Evolutionary conservation across 2,113 vertebrate species (phyloP).

Genomic region (Apodemus sylvaticus): DNA sequence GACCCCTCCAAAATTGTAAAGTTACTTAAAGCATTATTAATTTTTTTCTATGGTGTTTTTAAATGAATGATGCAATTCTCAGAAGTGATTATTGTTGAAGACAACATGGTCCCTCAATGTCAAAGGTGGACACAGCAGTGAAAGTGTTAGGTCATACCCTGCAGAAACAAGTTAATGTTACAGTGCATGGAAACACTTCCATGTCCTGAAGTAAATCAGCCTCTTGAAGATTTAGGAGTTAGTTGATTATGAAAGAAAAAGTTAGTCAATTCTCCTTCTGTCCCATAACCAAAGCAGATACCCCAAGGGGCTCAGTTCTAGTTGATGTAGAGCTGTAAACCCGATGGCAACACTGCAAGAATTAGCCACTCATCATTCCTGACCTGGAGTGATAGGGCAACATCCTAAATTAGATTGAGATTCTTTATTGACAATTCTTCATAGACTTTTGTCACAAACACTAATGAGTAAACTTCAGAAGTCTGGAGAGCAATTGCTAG

Average conservation of each 20-base stretch:
- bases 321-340: not conserved
- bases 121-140: not conserved
- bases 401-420: not conserved
- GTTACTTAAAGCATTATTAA: not conserved
- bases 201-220: not conserved
- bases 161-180: not conserved
- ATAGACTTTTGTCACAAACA: conserved; percentile 30
- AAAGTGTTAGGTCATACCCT: not conserved
- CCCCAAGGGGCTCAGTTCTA: not conserved
- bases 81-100: not conserved
- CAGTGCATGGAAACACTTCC: not conserved
- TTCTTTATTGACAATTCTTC: not conserved
- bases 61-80: not conserved
- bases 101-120: not conserved
- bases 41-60: not conserved
- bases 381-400: not conserved
- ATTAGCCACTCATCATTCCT: not conserved
- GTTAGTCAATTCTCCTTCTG: not conserved
- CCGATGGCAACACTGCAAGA: not conserved
- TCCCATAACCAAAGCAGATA: not conserved
- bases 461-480: conserved; percentile 24
- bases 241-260: not conserved
- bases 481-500: not conserved
- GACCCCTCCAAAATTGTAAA: not conserved
- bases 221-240: not conserved